Evolutionary conservation across 2,797 vertebrate genomes (phyloP).

Genomic region (Manis javanica): DNA sequence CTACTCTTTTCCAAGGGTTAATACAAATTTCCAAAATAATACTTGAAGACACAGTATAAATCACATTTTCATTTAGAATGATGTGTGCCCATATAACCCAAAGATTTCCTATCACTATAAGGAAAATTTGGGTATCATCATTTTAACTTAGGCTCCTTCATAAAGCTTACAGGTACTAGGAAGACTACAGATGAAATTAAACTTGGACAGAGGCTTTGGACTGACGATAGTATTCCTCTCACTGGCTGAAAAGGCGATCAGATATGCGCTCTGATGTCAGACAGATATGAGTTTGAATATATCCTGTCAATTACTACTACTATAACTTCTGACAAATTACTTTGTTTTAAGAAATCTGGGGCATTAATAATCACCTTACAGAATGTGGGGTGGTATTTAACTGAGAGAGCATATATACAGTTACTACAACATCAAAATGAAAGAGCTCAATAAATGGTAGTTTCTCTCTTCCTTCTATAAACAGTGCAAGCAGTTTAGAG

Average conservation of each 20-base stretch:
- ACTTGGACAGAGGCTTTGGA: not conserved
- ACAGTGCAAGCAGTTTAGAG: not conserved
- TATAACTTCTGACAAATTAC: not conserved
- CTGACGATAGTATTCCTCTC: not conserved
- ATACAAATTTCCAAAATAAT: not conserved
- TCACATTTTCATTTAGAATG: constrained; percentile 1
- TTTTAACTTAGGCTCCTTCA: not conserved
- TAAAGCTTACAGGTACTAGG: not conserved
- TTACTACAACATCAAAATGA: not conserved
- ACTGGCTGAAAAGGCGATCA: not conserved
- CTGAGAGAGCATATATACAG: not conserved
- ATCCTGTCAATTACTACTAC: not conserved
- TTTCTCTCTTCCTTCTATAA: not conserved
- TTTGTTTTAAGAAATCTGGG: not conserved
- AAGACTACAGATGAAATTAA: not conserved
- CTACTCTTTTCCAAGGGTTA: not conserved
- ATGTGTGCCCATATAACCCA: not conserved
- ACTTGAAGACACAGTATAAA: not conserved
- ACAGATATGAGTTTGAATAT: not conserved
- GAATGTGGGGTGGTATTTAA: not conserved
- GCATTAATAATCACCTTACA: not conserved
- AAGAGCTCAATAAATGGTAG: not conserved
- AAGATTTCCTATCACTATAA: not conserved
- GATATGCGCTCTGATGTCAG: not conserved
- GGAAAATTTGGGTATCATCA: not conserved